These are phyloP conservation scores for Zaprionus ornatus DNA, from an alignment of 1,140 invertebrate genomes.

Conservation along the genomic window DNA sequence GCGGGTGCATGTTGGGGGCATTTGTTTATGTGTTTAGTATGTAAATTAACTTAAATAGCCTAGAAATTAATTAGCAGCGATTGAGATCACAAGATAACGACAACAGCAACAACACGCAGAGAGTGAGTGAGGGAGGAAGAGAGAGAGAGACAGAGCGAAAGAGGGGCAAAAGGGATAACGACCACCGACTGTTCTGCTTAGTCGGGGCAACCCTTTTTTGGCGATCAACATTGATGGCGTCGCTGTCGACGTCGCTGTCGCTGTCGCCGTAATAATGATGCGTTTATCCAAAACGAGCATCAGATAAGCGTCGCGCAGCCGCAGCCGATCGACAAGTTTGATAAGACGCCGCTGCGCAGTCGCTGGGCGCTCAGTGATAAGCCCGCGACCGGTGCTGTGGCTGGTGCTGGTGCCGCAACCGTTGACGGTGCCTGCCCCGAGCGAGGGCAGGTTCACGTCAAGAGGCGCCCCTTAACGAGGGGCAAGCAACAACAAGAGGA, in stretches of 20 bases:
- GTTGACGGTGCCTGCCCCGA: not conserved
- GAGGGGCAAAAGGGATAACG: not conserved
- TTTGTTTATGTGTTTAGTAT: constrained; percentile 71
- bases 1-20: constrained; percentile 49
- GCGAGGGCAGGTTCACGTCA: not conserved
- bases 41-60: constrained; percentile 82
- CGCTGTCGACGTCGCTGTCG: constrained; percentile 33
- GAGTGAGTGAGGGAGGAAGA: constrained; percentile 10
- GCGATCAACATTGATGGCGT: constrained; percentile 23
- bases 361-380: constrained; percentile 41
- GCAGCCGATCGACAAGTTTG: constrained; percentile 77
- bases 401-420: not conserved
- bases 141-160: not conserved
- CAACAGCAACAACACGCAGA: constrained; percentile 36
- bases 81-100: constrained; percentile 76
- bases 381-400: not conserved
- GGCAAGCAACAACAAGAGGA: not conserved
- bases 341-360: constrained; percentile 58
- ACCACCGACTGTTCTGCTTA: constrained; percentile 59
- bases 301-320: constrained; percentile 64
- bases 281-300: constrained; percentile 82
- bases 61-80: constrained; percentile 82
- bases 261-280: constrained; percentile 79
- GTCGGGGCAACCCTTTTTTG: constrained; percentile 55
- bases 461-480: not conserved